Evolutionary conservation across 2,797 vertebrate species (phyloP), one percentile per base, ranked within the genome.

Genomic region (Manis pentadactyla): DNA sequence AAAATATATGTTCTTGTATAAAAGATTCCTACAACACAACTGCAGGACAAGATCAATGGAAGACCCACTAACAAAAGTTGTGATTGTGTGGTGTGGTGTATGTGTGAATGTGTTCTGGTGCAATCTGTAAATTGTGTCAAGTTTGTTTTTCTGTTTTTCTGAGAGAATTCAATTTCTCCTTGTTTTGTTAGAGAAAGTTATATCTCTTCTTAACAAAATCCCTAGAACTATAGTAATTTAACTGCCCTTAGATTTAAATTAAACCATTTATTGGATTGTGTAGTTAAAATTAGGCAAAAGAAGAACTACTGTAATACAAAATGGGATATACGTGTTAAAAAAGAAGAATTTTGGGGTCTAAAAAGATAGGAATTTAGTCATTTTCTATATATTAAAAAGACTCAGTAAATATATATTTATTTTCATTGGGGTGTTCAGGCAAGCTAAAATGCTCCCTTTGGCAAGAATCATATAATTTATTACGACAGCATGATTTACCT

Each of bases 141-240:
- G 27, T 59, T 71, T 81, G 12, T 82, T 84, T 89, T 79, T 7
- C 21, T 83, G 8, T 31, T 88, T 96, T 77, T 37, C 29, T 57
- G 14, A 83, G 94, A 66, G 15, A 85, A 81, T 86, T 59, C 25
- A 42, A 31, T 88, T 74, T 79, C 23, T 92, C 21, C 75, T 88
- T 64, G 37, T 73, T 94, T 88, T 71, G 3, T 73, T 69, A 79
- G 34, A 46, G 82, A 94, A 78, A 93, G 12, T 19, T 51, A 87
- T 34, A 81, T 71, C 27, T 86, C 14, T 83, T 49, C 18, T 64
- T 87, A 74, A 92, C 23, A 64, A 96, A 96, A 91, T 68, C 34
- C n/a, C 29, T 89, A 87, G 57, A 89, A 92, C 37, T 57, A 6
- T 39, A 90, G 37, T 64, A 85, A 75, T 75, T 75, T 61, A 92